Conservation (phyloP, 2,888 invertebrate species). For the Rhagonycha fulva region DNA sequence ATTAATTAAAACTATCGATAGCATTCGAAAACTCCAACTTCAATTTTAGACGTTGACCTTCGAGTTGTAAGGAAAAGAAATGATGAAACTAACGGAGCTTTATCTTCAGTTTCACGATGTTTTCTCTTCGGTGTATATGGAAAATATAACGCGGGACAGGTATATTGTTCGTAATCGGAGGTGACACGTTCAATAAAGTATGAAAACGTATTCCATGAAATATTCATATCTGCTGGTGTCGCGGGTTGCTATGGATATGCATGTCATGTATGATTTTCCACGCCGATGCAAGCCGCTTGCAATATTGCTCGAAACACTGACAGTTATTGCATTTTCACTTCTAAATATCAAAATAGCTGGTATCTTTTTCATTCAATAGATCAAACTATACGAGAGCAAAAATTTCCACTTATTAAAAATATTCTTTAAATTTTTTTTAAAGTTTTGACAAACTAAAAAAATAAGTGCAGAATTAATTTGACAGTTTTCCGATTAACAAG, state of each 20-base stretch:
- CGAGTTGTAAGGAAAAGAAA: slow-evolving; percentile 5
- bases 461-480: not conserved
- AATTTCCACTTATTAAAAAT: not conserved
- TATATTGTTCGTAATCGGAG: slow-evolving; percentile 58
- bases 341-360: slow-evolving; percentile 25
- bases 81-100: slow-evolving; percentile 18
- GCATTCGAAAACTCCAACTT: not conserved
- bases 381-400: not conserved
- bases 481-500: not conserved
- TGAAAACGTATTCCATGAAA: slow-evolving; percentile 59
- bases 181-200: slow-evolving; percentile 59
- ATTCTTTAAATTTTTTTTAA: not conserved
- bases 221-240: slow-evolving; percentile 54
- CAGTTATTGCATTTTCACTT: slow-evolving; percentile 55
- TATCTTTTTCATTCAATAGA: slow-evolving; percentile 22
- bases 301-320: slow-evolving; percentile 44
- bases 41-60: slow-evolving; percentile 1
- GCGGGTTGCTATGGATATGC: slow-evolving; percentile 55
- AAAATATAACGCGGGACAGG: slow-evolving; percentile 45
- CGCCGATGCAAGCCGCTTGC: slow-evolving; percentile 48
- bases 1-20: slow-evolving; percentile 5
- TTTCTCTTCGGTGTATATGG: slow-evolving; percentile 24
- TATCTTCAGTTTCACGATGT: slow-evolving; percentile 25
- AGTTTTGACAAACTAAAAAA: not conserved
- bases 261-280: slow-evolving; percentile 56